Percentiles rank a stretch among this genome's conserved stretches.
Evolutionary conservation across 2,113 vertebrate genomes (phyloP).

Genomic region (Centrocercus urophasianus): DNA sequence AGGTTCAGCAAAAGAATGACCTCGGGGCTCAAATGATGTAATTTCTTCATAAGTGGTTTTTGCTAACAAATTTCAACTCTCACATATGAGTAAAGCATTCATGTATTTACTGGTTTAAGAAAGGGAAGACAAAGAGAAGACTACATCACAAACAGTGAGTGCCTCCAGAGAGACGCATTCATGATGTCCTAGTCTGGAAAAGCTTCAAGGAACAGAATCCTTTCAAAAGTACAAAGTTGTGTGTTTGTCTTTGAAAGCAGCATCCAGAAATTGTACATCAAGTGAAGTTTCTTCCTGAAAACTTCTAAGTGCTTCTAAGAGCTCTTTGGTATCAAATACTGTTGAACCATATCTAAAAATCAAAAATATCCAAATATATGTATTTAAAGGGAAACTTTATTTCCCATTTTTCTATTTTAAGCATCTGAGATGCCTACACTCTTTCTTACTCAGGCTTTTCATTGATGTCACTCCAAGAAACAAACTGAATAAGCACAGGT

Average conservation of each 20-base stretch:
- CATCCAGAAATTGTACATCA: neutral
- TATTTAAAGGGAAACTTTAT: neutral
- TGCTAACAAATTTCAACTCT: neutral
- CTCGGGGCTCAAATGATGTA: neutral
- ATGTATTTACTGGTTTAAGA: neutral
- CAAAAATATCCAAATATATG: neutral
- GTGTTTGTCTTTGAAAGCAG: neutral
- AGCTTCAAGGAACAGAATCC: neutral
- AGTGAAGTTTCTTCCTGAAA: neutral
- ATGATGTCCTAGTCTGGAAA: fast-evolving
- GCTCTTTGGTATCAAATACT: neutral
- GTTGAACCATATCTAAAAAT: neutral
- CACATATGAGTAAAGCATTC: neutral
- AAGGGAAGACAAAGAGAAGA: neutral
- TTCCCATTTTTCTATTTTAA: neutral
- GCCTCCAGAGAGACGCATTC: neutral
- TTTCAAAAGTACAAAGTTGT: neutral
- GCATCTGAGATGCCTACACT: neutral
- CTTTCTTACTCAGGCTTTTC: neutral
- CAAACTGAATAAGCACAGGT: neutral
- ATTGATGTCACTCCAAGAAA: neutral
- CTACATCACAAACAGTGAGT: fast-evolving
- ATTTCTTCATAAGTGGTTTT: neutral
- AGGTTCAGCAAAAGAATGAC: neutral
- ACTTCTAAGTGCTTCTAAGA: neutral